A percentile compares a stretch with the other conserved stretches of the same genome.
phyloP scores from a whole-genome alignment of 2,797 vertebrate species.

The Hafferia zeledoni region DNA sequence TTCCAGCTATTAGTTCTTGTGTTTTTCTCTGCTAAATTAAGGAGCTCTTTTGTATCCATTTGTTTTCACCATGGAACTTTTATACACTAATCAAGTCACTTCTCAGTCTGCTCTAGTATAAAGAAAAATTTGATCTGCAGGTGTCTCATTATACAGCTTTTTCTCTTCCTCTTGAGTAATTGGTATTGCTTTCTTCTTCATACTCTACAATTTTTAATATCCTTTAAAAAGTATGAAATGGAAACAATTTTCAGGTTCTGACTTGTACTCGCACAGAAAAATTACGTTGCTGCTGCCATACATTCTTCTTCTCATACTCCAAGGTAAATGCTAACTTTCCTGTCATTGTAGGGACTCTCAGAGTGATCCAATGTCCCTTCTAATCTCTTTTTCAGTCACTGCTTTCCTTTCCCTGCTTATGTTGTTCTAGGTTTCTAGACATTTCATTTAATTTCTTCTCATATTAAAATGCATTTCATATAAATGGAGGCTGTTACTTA shows the following conservation, averaged over 20 bases:
- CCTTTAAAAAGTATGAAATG: not conserved
- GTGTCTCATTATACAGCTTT: not conserved
- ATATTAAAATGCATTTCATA: not conserved
- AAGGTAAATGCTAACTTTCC: not conserved
- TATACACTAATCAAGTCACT: not conserved
- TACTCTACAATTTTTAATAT: not conserved
- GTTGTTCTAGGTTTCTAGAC: not conserved
- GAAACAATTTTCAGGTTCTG: not conserved
- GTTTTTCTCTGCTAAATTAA: not conserved
- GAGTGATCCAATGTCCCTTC: not conserved
- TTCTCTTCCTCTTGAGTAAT: not conserved
- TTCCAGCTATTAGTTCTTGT: not conserved
- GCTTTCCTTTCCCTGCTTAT: not conserved
- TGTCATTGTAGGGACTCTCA: not conserved
- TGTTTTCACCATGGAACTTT: not conserved
- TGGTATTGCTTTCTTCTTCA: not conserved
- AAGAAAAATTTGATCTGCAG: not conserved
- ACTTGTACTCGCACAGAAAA: not conserved
- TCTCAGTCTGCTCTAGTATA: not conserved
- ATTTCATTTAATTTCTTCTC: not conserved
- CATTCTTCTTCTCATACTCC: accelerated
- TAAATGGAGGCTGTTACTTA: not conserved
- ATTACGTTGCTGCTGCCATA: not conserved
- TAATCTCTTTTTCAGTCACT: not conserved
- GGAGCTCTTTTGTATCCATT: not conserved